These are phyloP conservation scores for Drosophila malerkotliana DNA, from an alignment of 1,140 invertebrate genomes.

Conservation along the genomic window DNA sequence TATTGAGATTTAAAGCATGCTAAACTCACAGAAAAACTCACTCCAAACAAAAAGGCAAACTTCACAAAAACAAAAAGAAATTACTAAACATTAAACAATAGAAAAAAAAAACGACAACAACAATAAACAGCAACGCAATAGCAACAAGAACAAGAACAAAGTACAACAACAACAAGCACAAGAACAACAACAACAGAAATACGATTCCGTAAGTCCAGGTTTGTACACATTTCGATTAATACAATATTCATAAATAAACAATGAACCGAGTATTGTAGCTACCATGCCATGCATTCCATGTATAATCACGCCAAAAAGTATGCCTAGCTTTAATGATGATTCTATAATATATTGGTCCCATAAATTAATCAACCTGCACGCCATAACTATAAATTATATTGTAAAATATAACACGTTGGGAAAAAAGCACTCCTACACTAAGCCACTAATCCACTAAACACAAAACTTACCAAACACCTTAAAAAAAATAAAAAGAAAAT, in stretches of 20 bases:
- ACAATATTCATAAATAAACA: conserved; percentile 28
- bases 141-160: conserved; percentile 58
- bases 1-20: conserved; percentile 77
- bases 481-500: neutral
- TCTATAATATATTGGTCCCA: conserved; percentile 26
- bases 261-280: conserved; percentile 38
- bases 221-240: conserved; percentile 70
- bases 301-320: conserved; percentile 26
- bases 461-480: conserved; percentile 35
- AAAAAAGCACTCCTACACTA: conserved; percentile 22
- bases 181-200: conserved; percentile 60
- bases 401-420: conserved; percentile 8
- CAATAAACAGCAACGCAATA: conserved; percentile 67
- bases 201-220: conserved; percentile 81
- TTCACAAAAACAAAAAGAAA: conserved; percentile 49
- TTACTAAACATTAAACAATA: conserved; percentile 40
- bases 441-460: conserved; percentile 9
- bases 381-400: conserved; percentile 10
- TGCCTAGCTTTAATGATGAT: conserved; percentile 27
- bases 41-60: conserved; percentile 61
- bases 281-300: conserved; percentile 23
- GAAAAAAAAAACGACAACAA: conserved; percentile 46
- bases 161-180: conserved; percentile 46
- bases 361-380: conserved; percentile 35
- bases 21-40: conserved; percentile 70